Base-by-base conservation (phyloP, 2,888 invertebrate species). In the Cheilosia vulpina region DNA sequence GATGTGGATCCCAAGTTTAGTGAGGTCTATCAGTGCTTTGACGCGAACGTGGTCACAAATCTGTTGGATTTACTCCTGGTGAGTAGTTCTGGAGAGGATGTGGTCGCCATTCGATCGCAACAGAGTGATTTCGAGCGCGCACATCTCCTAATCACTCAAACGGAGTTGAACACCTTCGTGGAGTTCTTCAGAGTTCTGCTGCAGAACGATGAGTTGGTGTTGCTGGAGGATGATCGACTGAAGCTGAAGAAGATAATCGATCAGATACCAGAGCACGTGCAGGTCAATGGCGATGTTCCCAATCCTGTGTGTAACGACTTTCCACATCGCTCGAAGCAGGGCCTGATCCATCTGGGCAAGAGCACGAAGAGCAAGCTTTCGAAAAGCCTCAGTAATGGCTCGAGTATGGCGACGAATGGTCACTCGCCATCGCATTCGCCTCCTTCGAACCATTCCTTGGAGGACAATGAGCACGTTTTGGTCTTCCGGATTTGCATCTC, bases 1-100 rank as follows among this genome's bases (percentile, higher is more conserved):
- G 97, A 97, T 90, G 95, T 96, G 47, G 96, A 96, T 89, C 93
- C 93, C 0, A 95, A 95, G 91, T 93, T 95, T 75, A 93, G 93
- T 78, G 98, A 98, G 91, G 93, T 98, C 68, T 97, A 97, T 92
- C 93, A 94, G 15, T 94, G 95, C 89, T 97, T 98, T 92, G 96
- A 97, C 89, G 95, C 95, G 88, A 95, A 96, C 89, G 95, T 95
- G 88, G 95, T 98, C 88, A 95, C 96, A 85, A 94, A 96, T 76
- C 94, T 98, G 68, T 93, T 98, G 88, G 97, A 97, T 89, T 93
- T 94, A 31, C 94, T 97, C 77, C 88, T 92, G 81, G 90, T 93
- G 34, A 93, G 93, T 47, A 92, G 93, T 73, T 91, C 90, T 5
- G 91, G 92, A 4, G 92, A 92, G 65, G 91, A 92, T 88, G 90